phyloP scores from a whole-genome alignment of 35 echinoderm and acorn worm genomes.

The Strongylocentrotus purpuratus region DNA sequence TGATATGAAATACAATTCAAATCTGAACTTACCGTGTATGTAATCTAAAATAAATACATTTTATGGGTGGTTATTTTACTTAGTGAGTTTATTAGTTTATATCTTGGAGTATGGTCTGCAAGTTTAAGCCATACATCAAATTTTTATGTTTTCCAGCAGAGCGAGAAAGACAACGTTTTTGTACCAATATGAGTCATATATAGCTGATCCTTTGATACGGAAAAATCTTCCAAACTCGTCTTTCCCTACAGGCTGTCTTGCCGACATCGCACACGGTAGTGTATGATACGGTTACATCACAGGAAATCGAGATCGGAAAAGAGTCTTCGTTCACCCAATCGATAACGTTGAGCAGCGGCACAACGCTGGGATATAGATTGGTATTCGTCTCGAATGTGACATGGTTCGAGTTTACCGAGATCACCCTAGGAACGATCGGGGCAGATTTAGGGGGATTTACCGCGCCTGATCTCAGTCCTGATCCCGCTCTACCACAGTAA shows the following conservation, averaged over 20 bases:
- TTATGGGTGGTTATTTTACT: too few relatives aligned
- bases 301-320: constrained; percentile 45
- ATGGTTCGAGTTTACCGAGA: constrained; percentile 23
- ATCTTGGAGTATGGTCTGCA: too few relatives aligned
- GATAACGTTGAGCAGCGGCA: not conserved
- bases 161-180: too few relatives aligned
- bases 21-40: too few relatives aligned
- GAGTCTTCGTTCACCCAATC: constrained; percentile 15
- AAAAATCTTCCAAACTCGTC: not conserved
- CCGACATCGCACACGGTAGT: not conserved
- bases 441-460: not conserved
- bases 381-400: not conserved
- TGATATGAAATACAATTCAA: too few relatives aligned
- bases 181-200: too few relatives aligned
- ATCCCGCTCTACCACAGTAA: not conserved
- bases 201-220: not conserved
- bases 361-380: constrained; percentile 17
- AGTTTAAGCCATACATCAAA: too few relatives aligned
- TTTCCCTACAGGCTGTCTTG: not conserved
- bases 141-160: too few relatives aligned
- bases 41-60: too few relatives aligned
- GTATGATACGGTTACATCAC: not conserved
- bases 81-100: too few relatives aligned
- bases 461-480: not conserved
- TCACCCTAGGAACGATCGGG: not conserved